Evolutionary conservation across 2,888 invertebrate species (phyloP), one percentile per base, ranked within the genome.

Genomic region (Carcina quercana): DNA sequence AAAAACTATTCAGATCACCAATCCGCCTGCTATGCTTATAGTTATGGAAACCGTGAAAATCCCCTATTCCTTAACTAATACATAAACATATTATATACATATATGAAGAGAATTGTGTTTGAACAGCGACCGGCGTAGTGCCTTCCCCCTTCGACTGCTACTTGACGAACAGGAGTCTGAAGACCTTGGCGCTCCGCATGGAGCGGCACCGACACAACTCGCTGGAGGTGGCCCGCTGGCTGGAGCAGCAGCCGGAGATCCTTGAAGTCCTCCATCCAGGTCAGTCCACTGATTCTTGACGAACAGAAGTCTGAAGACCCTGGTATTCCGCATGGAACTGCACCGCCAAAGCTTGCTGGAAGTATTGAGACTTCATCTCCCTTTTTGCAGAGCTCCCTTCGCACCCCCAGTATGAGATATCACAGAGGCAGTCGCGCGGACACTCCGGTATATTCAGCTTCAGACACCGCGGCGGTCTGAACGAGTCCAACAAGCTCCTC

Each of bases 101-200:
- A 5, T n/a, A 4, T 22, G 22, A 22, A n/a, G 4, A 6, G 3
- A 13, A 7, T 25, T 12, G 25, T 22, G 5, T 12, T 10, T 20
- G n/a, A n/a, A 43, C 75, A 93, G 95, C 95, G 3, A 88, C 93
- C 85, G 99, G 99, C 30, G 89, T 94, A 24, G 91, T 98, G 8
- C 98, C 99, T 2, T 94, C 98, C 0, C 97, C 99, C 0, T 96
- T 97, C 63, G 99, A 99, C 69, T 98, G 98, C 68, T 95, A 91
- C 63, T 86, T 96, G 61, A 96, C 97, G 0, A 95, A 94, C 61
- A 88, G 96, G 40, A 95, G 98, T 56, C 76, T 98, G 37, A 98
- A 98, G 79, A 99, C 98, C 0, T 83, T 99, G 14, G 91, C 94
- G 4, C 53, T 98, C 14, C 86, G 98, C 34, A 98, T 99, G 97